These are phyloP conservation scores for Xenops minutus DNA, from an alignment of 2,797 vertebrate genomes.

Conservation along the genomic window DNA sequence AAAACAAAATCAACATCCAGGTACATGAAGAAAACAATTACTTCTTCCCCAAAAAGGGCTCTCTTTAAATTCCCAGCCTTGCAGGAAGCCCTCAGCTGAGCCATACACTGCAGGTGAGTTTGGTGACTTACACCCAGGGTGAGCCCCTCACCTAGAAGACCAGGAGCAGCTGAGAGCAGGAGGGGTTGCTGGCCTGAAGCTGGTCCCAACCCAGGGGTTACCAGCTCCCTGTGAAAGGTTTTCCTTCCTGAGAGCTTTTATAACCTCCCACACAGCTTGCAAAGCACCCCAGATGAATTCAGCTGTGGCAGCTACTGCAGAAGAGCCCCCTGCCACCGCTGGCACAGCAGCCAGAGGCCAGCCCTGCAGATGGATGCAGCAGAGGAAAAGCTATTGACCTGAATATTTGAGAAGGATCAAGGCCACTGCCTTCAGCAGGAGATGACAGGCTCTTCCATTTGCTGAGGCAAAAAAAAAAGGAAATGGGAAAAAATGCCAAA, in stretches of 20 bases:
- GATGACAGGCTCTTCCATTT: background rate
- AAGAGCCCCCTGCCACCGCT: background rate
- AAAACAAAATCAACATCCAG: constrained; percentile 19
- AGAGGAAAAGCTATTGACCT: constrained; percentile 53
- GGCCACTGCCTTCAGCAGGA: constrained; percentile 43
- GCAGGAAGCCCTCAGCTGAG: background rate
- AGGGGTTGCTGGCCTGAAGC: background rate
- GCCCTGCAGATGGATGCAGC: constrained; percentile 2
- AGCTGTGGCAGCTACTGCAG: background rate
- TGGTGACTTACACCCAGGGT: background rate
- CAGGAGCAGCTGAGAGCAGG: background rate
- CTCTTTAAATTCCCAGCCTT: background rate
- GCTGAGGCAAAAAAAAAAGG: background rate
- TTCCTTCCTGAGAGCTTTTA: background rate
- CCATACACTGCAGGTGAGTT: background rate
- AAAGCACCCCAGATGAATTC: background rate
- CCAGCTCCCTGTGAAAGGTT: background rate
- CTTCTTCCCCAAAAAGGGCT: background rate
- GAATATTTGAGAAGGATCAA: constrained; percentile 66
- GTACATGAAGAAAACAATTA: background rate
- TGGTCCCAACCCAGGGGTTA: background rate
- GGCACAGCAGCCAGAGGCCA: background rate
- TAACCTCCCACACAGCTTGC: background rate
- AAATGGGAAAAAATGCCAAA: background rate
- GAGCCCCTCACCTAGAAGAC: background rate